Base-by-base conservation (phyloP, 2,797 vertebrate species). In the Benthosema pterotum region DNA sequence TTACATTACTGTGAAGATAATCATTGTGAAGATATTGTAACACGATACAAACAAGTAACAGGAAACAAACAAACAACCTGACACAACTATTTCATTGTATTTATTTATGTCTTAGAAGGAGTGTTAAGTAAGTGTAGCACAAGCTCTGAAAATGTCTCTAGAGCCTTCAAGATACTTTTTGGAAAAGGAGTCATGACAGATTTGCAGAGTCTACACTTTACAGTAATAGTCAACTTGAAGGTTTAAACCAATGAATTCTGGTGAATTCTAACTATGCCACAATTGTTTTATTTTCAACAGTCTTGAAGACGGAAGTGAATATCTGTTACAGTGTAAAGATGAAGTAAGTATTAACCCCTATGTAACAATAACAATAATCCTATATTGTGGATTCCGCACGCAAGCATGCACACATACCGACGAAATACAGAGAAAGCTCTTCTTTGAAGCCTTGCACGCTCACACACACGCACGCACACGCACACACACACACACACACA, bases 301-400 rank as follows among this genome's bases (percentile, higher is more conserved):
- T 69, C 92, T 99, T 57, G 91, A 69, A 80, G 96, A 98, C 0
- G 94, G 95, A 79, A 96, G 93, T 2, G 96, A 98, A 82, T 99
- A 95, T 92, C 88, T 99, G 63, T 98, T 99, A 91, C 97, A 98
- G n/a, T 97, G 94, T 88, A 99, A 95, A 91, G 96, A 99, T 25
- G 96, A 98, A 95, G 98, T 97, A 83, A 87, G 95, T 79, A 43
- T 42, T 28, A 59, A 49, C 32, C 9, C 6, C 28, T 0, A 42
- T 1, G 54, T 3, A 25, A 52, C 5, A 5, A 3, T 16, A 0
- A 49, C 13, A 47, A 13, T 69, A 47, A 13, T 69, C n/a, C 11
- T 53, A 11, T 7, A 43, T 32, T 7, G 28, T 32, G 8, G 8
- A 38, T 9, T 8, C 7, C 7, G 6, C 7, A 8, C 32, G 1